Evolutionary conservation across 2,888 invertebrate species (phyloP).

Genomic region (Athetis lepigone): DNA sequence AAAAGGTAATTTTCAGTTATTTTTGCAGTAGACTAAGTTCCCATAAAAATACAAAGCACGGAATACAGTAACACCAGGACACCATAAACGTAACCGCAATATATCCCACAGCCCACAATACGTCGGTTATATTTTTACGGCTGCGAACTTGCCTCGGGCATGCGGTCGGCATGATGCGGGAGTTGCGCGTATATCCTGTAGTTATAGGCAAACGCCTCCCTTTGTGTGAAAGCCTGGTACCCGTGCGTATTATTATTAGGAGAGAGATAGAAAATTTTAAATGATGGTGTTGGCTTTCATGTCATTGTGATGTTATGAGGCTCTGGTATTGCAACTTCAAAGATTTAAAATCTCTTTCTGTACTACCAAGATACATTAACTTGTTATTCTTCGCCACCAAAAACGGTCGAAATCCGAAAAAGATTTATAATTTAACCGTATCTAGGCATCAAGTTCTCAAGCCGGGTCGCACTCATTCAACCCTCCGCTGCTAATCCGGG

Average conservation of each 20-base stretch:
- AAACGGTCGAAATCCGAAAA: constrained; percentile 17
- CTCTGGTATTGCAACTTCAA: constrained; percentile 42
- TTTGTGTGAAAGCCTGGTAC: constrained; percentile 61
- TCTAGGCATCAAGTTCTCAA: constrained; percentile 58
- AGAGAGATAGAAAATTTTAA: constrained; percentile 43
- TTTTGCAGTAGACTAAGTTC: constrained; percentile 18
- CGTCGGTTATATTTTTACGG: constrained; percentile 63
- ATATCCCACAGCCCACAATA: constrained; percentile 56
- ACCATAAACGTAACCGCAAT: constrained; percentile 61
- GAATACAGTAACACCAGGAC: constrained; percentile 42
- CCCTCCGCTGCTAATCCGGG: constrained; percentile 70
- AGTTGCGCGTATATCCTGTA: constrained; percentile 43
- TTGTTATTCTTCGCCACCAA: constrained; percentile 23
- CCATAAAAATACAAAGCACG: constrained; percentile 48
- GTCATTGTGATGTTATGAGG: constrained; percentile 36
- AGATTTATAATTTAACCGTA: constrained; percentile 48
- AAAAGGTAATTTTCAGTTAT: neutral
- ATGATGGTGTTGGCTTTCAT: constrained; percentile 14
- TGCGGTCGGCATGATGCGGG: constrained; percentile 62
- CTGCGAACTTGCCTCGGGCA: constrained; percentile 57
- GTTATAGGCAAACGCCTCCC: constrained; percentile 42
- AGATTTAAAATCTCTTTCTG: neutral
- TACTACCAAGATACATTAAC: constrained; percentile 11
- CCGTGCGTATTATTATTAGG: constrained; percentile 59
- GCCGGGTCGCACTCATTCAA: constrained; percentile 59